phyloP scores from a whole-genome alignment of 2,888 invertebrate genomes.

The Drosophila pegasa region DNA sequence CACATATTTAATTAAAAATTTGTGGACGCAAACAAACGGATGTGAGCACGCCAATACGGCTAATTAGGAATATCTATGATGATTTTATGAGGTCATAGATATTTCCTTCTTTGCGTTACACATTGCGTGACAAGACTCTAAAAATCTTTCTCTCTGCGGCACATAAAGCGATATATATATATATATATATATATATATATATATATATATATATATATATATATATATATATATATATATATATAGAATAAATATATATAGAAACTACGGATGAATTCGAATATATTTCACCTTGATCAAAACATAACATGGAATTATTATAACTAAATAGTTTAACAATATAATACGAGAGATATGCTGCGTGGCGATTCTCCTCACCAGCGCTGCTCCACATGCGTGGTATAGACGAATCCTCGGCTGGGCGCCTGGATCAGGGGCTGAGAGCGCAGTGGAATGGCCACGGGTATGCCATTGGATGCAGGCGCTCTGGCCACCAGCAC shows the following conservation, averaged over 20 bases:
- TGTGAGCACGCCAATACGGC: background rate
- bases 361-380: conserved; percentile 55
- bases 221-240: conserved; percentile 16
- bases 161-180: conserved; percentile 8
- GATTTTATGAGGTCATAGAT: conserved; percentile 5
- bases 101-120: conserved; percentile 4
- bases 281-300: conserved; percentile 11
- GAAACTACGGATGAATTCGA: conserved; percentile 9
- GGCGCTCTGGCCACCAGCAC: conserved; percentile 55
- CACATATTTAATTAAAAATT: background rate
- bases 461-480: conserved; percentile 44
- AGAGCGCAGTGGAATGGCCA: conserved; percentile 71
- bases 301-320: conserved; percentile 11
- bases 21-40: background rate
- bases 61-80: background rate
- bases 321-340: conserved; percentile 48
- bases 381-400: conserved; percentile 68
- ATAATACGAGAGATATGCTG: background rate
- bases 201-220: conserved; percentile 16
- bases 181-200: conserved; percentile 10
- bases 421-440: conserved; percentile 59
- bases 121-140: background rate
- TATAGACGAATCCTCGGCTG: conserved; percentile 54
- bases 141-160: background rate
- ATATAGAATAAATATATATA: too few relatives aligned